These are phyloP conservation scores for Amiota communis DNA, from an alignment of 2,888 invertebrate genomes.

Conservation along the genomic window DNA sequence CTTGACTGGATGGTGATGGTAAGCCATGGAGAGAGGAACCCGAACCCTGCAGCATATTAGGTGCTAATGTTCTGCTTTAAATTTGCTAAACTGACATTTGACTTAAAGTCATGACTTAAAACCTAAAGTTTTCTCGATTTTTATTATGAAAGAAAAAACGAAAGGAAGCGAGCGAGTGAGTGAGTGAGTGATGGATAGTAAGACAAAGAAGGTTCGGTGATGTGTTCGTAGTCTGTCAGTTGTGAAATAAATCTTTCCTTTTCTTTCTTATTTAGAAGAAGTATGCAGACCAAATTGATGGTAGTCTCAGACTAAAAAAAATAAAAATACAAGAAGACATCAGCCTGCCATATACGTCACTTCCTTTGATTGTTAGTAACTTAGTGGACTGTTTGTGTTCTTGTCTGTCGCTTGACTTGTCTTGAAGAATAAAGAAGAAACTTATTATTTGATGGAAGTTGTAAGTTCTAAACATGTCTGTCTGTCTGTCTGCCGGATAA, in stretches of 20 bases:
- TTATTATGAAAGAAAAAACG: not conserved
- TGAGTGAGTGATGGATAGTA: not conserved
- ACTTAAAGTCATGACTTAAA: constrained; percentile 5
- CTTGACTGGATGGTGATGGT: too few species aligned
- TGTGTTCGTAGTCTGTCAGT: constrained; percentile 39
- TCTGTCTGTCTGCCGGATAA: not conserved
- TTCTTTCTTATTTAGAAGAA: constrained; percentile 17
- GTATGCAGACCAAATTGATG: not conserved
- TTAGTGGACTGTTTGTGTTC: too few species aligned
- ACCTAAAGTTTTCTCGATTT: not conserved
- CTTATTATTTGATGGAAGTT: constrained; percentile 9
- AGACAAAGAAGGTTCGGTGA: not conserved
- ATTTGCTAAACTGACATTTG: constrained; percentile 7
- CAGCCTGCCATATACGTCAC: too few species aligned
- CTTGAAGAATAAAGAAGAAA: not conserved
- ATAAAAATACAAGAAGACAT: too few species aligned
- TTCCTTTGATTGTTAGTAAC: too few species aligned
- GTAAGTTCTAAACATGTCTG: too few species aligned
- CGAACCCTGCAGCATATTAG: not conserved
- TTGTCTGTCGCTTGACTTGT: too few species aligned
- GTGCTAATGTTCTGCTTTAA: not conserved
- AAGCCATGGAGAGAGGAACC: too few species aligned
- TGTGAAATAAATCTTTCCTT: constrained; percentile 41
- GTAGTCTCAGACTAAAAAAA: not conserved
- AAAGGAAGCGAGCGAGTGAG: not conserved